A percentile compares a stretch with the other conserved stretches of the same genome.
Evolutionary conservation across 2,888 invertebrate genomes (phyloP).

Genomic region (Campaea margaritaria): DNA sequence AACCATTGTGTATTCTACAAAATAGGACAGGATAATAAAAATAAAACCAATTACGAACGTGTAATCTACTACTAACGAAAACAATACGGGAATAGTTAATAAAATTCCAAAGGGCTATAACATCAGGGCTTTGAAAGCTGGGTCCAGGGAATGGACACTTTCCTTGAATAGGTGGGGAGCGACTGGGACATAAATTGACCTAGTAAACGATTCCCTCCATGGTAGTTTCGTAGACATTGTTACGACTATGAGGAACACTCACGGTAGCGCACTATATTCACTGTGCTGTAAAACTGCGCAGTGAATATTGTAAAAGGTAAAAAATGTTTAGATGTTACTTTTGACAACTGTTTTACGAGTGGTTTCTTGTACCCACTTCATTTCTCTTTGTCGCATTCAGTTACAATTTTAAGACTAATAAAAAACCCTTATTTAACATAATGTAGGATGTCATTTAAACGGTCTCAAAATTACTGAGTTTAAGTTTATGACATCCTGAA

Average conservation of each 20-base stretch:
- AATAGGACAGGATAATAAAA: slow-evolving; percentile 26
- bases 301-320: background rate
- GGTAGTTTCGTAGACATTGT: slow-evolving; percentile 1
- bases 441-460: too few species aligned
- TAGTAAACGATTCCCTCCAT: slow-evolving; percentile 15
- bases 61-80: slow-evolving; percentile 40
- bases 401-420: too few species aligned
- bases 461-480: too few species aligned
- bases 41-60: slow-evolving; percentile 39
- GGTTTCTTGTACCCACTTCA: too few species aligned
- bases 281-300: background rate
- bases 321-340: too few species aligned
- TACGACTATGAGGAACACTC: background rate
- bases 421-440: too few species aligned
- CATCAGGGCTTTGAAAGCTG: slow-evolving; percentile 44
- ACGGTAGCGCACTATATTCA: background rate
- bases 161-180: slow-evolving; percentile 31
- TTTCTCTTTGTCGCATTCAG: too few species aligned
- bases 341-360: too few species aligned
- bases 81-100: slow-evolving; percentile 48
- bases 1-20: slow-evolving; percentile 18
- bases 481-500: too few species aligned
- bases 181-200: slow-evolving; percentile 24
- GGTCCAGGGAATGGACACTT: slow-evolving; percentile 52
- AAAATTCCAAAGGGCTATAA: slow-evolving; percentile 51